Conservation (phyloP, 2,797 vertebrate species). For the Pseudopleuronectes americanus region DNA sequence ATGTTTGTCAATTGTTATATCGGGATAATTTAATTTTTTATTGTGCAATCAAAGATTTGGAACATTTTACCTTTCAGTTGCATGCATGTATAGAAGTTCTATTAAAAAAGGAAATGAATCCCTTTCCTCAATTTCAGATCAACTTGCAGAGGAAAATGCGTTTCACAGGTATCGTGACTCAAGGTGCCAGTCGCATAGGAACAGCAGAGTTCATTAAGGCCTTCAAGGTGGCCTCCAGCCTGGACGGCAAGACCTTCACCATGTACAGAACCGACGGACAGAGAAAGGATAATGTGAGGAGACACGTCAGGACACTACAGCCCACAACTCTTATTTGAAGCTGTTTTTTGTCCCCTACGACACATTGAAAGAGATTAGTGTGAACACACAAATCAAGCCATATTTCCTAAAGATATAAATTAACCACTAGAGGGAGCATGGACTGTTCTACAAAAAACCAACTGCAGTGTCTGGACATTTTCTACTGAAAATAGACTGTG, state of each 20-base stretch:
- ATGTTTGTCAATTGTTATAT: not conserved
- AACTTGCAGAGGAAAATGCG: conserved; percentile 91
- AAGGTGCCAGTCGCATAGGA: conserved; percentile 92
- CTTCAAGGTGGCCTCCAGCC: conserved; percentile 92
- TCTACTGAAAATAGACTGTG: not conserved
- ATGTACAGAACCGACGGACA: conserved; percentile 75
- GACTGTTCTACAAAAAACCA: not conserved
- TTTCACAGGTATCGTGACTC: conserved; percentile 89
- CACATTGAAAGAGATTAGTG: not conserved
- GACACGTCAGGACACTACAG: not conserved
- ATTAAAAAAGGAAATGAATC: not conserved
- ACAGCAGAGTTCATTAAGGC: conserved; percentile 87
- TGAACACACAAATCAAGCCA: too few species aligned
- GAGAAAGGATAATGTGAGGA: conserved; percentile 82
- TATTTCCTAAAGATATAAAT: not conserved
- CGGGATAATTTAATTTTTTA: not conserved
- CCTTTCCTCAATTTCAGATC: conserved; percentile 78
- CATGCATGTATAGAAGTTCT: too few species aligned
- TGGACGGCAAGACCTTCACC: conserved; percentile 84
- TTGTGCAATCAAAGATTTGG: too few species aligned
- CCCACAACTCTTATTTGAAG: not conserved
- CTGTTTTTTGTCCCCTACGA: not conserved
- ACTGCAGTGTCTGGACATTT: not conserved
- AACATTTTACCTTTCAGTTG: too few species aligned
- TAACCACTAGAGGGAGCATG: conserved; percentile 24